phyloP scores from a whole-genome alignment of 1,140 invertebrate genomes.

The Danaus plexippus region DNA sequence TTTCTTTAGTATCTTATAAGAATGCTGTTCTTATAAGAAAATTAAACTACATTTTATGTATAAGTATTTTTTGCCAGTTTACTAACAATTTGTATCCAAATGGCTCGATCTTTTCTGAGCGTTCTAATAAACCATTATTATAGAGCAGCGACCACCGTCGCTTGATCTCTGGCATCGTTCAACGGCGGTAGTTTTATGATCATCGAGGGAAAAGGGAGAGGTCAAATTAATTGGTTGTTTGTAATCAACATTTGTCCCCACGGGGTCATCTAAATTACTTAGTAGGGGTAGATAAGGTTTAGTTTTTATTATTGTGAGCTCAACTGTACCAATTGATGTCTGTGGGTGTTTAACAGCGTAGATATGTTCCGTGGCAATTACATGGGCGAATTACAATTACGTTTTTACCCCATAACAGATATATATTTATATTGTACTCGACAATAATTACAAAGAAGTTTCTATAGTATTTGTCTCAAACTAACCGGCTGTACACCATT shows the following conservation, averaged over 20 bases:
- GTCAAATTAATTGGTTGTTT: slow-evolving; percentile 43
- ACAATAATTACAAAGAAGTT: too few relatives aligned
- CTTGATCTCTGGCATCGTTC: slow-evolving; percentile 13
- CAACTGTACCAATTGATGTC: slow-evolving; percentile 43
- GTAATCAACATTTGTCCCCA: slow-evolving; percentile 49
- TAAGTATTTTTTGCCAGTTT: slow-evolving; percentile 5
- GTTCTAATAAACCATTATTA: slow-evolving; percentile 34
- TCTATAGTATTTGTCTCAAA: background rate
- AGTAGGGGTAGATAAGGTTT: slow-evolving; percentile 52
- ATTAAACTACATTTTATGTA: too few relatives aligned
- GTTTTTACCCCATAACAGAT: too few relatives aligned
- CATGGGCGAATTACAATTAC: background rate
- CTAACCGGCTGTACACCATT: background rate
- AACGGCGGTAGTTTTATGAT: slow-evolving; percentile 20
- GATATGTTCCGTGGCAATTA: slow-evolving; percentile 8
- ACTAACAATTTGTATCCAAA: slow-evolving; percentile 24
- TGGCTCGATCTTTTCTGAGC: slow-evolving; percentile 25
- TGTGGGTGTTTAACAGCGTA: background rate
- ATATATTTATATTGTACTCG: background rate
- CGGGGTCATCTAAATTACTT: slow-evolving; percentile 58
- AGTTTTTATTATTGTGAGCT: slow-evolving; percentile 56
- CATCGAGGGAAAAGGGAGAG: slow-evolving; percentile 19
- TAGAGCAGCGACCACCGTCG: slow-evolving; percentile 22
- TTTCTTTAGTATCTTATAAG: too few relatives aligned
- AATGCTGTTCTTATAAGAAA: too few relatives aligned